Conservation (phyloP, 2,797 vertebrate species). For the Lagodon rhomboides region DNA sequence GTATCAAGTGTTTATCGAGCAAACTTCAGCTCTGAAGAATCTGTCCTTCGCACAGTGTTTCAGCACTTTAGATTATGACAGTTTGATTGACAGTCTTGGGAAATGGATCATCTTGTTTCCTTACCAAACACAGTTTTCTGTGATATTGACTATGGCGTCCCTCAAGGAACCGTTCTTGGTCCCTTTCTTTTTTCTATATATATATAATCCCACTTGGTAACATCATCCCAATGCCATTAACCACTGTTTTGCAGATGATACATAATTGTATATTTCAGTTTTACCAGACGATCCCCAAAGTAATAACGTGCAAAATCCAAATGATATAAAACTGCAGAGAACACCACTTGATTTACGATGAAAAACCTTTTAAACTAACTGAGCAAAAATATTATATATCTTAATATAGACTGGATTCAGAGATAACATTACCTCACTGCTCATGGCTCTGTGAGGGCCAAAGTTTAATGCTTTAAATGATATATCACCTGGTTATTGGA, state of each 20-base stretch:
- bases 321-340: no score
- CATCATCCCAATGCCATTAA: not conserved
- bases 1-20: not conserved
- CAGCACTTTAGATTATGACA: not conserved
- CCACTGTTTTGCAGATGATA: not conserved
- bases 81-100: constrained; percentile 2
- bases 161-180: constrained; percentile 12
- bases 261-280: not conserved
- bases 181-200: constrained; percentile 3
- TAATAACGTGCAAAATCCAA: no score
- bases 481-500: no score
- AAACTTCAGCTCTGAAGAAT: not conserved
- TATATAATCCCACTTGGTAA: not conserved
- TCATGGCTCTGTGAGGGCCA: not conserved
- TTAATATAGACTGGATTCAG: not conserved
- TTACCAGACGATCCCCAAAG: not conserved
- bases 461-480: no score
- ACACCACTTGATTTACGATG: no score
- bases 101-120: not conserved
- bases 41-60: not conserved
- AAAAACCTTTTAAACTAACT: not conserved
- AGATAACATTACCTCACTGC: not conserved
- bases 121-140: not conserved
- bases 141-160: not conserved
- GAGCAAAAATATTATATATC: not conserved